These are phyloP conservation scores for Trachops cirrhosus DNA, from an alignment of 2,797 vertebrate genomes.

Conservation along the genomic window DNA sequence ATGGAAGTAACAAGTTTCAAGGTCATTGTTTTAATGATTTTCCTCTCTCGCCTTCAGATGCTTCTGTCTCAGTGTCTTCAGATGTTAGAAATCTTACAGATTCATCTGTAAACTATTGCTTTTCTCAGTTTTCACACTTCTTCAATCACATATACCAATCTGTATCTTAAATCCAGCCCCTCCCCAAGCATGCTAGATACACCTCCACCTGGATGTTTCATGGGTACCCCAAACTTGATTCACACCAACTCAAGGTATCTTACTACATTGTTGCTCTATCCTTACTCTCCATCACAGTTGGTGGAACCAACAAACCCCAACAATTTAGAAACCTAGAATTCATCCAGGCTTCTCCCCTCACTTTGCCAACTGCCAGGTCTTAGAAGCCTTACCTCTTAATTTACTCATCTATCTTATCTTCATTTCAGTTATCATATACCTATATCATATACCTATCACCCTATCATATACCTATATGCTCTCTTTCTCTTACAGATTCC, in stretches of 20 bases:
- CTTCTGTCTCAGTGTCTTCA: not conserved
- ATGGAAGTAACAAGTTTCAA: not conserved
- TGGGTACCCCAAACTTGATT: not conserved
- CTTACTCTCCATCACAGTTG: not conserved
- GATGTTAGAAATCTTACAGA: not conserved
- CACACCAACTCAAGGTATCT: not conserved
- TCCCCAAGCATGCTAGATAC: not conserved
- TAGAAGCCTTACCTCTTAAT: not conserved
- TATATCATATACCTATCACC: accelerated
- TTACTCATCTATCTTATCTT: not conserved
- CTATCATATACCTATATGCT: not conserved
- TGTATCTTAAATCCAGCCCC: not conserved
- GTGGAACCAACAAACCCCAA: not conserved
- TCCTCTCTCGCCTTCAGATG: not conserved
- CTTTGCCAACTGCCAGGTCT: not conserved
- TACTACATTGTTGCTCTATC: not conserved
- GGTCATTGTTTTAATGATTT: not conserved
- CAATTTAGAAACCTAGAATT: not conserved
- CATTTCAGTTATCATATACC: not conserved
- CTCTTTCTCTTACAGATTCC: not conserved
- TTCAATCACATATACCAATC: not conserved
- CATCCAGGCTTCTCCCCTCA: not conserved
- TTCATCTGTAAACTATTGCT: not conserved
- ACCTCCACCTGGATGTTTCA: not conserved
- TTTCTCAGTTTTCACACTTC: not conserved